Conservation (phyloP, 2,113 vertebrate species). For the Tragelaphus buxtoni region DNA sequence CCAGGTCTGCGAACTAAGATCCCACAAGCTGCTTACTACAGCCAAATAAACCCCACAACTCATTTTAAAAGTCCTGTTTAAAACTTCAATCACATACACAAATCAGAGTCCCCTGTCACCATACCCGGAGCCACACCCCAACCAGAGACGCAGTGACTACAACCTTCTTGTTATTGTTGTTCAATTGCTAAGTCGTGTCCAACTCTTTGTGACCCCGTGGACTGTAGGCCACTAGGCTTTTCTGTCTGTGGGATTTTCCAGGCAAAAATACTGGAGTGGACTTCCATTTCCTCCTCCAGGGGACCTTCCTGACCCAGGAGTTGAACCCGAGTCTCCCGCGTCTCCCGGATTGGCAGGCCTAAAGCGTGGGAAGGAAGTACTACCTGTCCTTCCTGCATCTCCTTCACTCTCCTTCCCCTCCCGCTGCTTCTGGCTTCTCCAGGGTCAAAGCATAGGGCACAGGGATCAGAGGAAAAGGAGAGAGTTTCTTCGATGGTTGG, state of each 20-base stretch:
- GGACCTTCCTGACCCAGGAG: neutral
- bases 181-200: neutral
- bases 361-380: neutral
- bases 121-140: fast-evolving
- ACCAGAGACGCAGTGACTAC: neutral
- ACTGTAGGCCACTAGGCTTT: neutral
- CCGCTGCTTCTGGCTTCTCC: neutral
- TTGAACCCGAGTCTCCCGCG: fast-evolving
- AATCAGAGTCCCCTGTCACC: neutral
- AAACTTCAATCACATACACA: neutral
- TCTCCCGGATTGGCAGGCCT: neutral
- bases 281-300: neutral
- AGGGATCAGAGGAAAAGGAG: neutral
- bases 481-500: neutral
- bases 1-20: neutral
- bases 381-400: neutral
- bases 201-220: neutral
- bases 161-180: neutral
- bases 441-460: neutral
- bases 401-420: neutral
- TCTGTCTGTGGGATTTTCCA: neutral
- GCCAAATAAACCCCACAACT: neutral
- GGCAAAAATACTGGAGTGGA: neutral
- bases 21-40: neutral
- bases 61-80: neutral